Evolutionary conservation across 2,113 vertebrate species (phyloP).

Genomic region (Hippocampus barbouri): DNA sequence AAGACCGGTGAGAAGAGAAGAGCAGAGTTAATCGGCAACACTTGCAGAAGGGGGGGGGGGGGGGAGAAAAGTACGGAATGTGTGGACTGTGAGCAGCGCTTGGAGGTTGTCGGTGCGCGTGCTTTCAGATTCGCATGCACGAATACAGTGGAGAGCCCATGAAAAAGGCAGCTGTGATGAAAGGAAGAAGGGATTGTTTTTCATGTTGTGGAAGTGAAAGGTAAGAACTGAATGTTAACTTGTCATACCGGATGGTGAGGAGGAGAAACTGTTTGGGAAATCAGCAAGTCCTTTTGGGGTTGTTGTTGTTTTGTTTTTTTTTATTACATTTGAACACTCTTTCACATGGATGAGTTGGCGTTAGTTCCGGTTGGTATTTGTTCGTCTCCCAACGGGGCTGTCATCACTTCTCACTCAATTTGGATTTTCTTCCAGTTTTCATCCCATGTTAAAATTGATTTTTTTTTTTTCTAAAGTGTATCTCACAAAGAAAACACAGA

Average conservation of each 20-base stretch:
- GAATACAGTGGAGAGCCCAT: not conserved
- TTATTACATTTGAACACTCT: not conserved
- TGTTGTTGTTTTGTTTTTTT: not conserved
- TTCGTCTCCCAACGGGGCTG: not conserved
- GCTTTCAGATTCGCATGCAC: not conserved
- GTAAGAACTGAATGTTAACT: not conserved
- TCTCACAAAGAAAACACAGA: not conserved
- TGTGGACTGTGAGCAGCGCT: not conserved
- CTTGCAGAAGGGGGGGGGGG: slow-evolving; percentile 22
- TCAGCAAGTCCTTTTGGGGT: not conserved
- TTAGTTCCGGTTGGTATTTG: not conserved
- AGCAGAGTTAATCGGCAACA: slow-evolving; percentile 56
- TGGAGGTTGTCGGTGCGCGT: not conserved
- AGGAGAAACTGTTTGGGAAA: not conserved
- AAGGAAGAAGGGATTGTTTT: not conserved
- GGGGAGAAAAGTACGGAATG: slow-evolving; percentile 18
- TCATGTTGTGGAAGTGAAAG: not conserved
- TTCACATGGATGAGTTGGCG: not conserved
- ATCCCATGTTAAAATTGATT: not conserved
- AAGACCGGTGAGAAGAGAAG: slow-evolving; percentile 67
- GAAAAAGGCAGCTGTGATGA: not conserved
- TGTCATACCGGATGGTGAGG: not conserved
- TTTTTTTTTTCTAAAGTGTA: not conserved
- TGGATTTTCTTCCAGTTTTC: not conserved
- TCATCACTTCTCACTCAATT: not conserved